Percentiles rank a stretch among this genome's conserved stretches.
Evolutionary conservation across 2,888 invertebrate species (phyloP).

Genomic region (Sesia bembeciformis): DNA sequence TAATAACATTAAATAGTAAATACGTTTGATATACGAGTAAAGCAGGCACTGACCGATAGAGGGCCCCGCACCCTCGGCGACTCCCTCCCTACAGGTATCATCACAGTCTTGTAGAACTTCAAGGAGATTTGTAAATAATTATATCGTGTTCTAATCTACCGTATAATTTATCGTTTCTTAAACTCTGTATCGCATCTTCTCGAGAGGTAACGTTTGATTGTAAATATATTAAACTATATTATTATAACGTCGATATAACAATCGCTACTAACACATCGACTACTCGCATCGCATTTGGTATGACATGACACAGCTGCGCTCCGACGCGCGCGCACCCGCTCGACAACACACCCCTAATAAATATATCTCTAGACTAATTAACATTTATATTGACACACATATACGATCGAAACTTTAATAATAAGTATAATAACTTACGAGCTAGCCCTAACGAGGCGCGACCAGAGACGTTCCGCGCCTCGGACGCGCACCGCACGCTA

Average conservation of each 20-base stretch:
- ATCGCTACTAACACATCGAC: slow-evolving; percentile 5
- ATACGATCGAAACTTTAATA: too few species aligned
- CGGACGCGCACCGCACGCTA: too few species aligned
- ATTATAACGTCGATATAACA: slow-evolving; percentile 11
- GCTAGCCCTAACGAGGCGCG: too few species aligned
- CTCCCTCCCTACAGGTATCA: slow-evolving; percentile 6
- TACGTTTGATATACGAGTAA: too few species aligned
- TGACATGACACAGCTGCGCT: not conserved
- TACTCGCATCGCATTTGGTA: not conserved
- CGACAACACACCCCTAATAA: not conserved
- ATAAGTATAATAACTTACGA: too few species aligned
- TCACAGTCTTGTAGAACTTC: slow-evolving; percentile 21
- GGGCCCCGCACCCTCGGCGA: slow-evolving; percentile 1
- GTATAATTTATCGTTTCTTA: slow-evolving; percentile 3
- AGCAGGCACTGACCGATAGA: too few species aligned
- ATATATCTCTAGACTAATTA: too few species aligned
- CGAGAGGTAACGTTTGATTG: slow-evolving; percentile 21
- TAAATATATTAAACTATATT: slow-evolving; percentile 20
- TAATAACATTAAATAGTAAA: too few species aligned
- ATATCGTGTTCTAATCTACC: slow-evolving; percentile 12
- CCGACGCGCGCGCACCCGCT: slow-evolving; percentile 2
- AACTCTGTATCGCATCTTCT: slow-evolving; percentile 7
- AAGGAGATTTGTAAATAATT: slow-evolving; percentile 4
- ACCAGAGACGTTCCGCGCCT: too few species aligned
- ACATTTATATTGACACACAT: too few species aligned